phyloP scores from a whole-genome alignment of 2,888 invertebrate genomes.

The Clanis bilineata region DNA sequence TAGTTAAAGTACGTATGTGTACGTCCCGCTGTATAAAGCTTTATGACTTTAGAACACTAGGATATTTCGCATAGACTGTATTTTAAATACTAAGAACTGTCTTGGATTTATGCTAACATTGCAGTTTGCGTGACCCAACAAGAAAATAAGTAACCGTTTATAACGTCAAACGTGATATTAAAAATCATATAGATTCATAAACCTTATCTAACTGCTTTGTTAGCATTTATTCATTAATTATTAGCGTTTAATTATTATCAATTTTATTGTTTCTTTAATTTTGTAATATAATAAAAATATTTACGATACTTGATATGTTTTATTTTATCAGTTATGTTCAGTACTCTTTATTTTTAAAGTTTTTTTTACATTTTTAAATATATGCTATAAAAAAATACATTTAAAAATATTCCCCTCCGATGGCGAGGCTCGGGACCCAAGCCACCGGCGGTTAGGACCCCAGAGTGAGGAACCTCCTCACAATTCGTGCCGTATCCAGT shows the following conservation, averaged over 20 bases:
- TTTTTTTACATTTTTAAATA: no score
- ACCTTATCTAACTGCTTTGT: not conserved
- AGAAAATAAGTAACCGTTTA: no score
- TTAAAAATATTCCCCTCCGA: no score
- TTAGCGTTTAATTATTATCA: not conserved
- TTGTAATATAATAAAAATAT: slow-evolving; percentile 12
- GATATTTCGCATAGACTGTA: slow-evolving; percentile 1
- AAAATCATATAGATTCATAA: no score
- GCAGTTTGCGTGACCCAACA: no score
- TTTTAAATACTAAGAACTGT: not conserved
- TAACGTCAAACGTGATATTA: no score
- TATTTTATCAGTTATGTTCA: not conserved
- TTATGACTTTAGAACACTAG: not conserved
- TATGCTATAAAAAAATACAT: no score
- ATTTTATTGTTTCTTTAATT: slow-evolving; percentile 1
- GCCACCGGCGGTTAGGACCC: no score
- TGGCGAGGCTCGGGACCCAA: no score
- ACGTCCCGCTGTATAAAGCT: not conserved
- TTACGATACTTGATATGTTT: not conserved
- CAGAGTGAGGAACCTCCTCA: no score
- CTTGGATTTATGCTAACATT: not conserved
- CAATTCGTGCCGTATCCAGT: no score
- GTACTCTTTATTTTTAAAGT: no score
- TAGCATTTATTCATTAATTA: not conserved
- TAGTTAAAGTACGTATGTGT: not conserved